These are phyloP conservation scores for Podabrus alpinus DNA, from an alignment of 2,888 invertebrate genomes.

Conservation along the genomic window DNA sequence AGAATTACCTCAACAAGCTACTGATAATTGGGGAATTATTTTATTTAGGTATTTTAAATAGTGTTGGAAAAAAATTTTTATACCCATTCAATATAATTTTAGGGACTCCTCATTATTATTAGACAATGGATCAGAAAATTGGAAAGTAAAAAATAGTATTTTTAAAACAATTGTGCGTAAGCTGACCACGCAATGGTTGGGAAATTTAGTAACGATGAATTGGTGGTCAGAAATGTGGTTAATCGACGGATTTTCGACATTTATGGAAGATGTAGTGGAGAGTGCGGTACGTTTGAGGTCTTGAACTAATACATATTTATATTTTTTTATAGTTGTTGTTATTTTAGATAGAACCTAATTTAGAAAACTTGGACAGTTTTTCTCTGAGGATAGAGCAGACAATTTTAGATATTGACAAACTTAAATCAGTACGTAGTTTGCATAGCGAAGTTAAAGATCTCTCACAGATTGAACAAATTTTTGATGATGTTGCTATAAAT, in stretches of 20 bases:
- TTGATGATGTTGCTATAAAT: slow-evolving; percentile 55
- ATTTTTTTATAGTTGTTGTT: not conserved
- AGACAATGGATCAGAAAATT: slow-evolving; percentile 22
- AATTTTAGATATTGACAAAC: slow-evolving; percentile 60
- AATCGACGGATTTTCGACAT: slow-evolving; percentile 75
- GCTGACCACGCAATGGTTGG: slow-evolving; percentile 78
- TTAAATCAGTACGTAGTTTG: slow-evolving; percentile 62
- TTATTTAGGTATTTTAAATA: slow-evolving; percentile 56
- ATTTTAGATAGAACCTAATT: slow-evolving; percentile 61
- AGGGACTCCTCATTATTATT: slow-evolving; percentile 38
- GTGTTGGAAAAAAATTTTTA: not conserved
- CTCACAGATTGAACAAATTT: slow-evolving; percentile 63
- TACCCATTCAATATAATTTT: slow-evolving; percentile 6
- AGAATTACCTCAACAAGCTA: slow-evolving; percentile 60
- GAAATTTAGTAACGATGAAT: slow-evolving; percentile 69
- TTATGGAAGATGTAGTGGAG: slow-evolving; percentile 60
- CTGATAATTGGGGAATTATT: slow-evolving; percentile 65
- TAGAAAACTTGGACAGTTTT: slow-evolving; percentile 62
- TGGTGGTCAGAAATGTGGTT: slow-evolving; percentile 77
- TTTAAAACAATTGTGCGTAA: slow-evolving; percentile 69
- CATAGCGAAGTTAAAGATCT: slow-evolving; percentile 59
- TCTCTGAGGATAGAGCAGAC: slow-evolving; percentile 60
- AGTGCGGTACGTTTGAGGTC: slow-evolving; percentile 8
- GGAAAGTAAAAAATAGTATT: slow-evolving; percentile 56
- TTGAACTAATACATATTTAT: not conserved